phyloP scores from a whole-genome alignment of 2,888 invertebrate genomes.

The Aromia moschata region DNA sequence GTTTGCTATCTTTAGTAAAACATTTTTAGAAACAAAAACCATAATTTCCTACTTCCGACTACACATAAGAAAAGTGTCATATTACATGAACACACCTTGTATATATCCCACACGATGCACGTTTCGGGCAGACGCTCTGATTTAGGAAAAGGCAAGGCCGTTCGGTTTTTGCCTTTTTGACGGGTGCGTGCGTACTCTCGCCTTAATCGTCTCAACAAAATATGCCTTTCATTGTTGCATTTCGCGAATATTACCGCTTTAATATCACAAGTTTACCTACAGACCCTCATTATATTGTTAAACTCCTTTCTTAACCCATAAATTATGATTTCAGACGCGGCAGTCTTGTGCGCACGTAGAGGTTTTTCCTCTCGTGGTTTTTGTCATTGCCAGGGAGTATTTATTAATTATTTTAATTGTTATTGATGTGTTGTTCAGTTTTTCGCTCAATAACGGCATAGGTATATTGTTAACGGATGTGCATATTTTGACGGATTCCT shows the following conservation, averaged over 20 bases:
- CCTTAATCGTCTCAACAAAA: constrained; percentile 25
- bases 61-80: no score
- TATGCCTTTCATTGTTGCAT: constrained; percentile 26
- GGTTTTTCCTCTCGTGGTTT: not conserved
- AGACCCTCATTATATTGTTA: constrained; percentile 28
- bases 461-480: no score
- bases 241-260: constrained; percentile 27
- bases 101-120: constrained; percentile 8
- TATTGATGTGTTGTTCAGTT: no score
- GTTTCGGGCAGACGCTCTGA: constrained; percentile 32
- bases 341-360: constrained; percentile 3
- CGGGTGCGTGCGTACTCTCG: constrained; percentile 24
- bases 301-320: constrained; percentile 23
- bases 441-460: no score
- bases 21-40: no score
- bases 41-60: no score
- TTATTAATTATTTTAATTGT: no score
- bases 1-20: no score
- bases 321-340: constrained; percentile 26
- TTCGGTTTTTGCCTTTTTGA: constrained; percentile 28
- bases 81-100: constrained; percentile 1
- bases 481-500: no score
- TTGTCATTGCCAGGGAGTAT: no score
- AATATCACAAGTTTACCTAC: constrained; percentile 36
- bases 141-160: constrained; percentile 35